phyloP scores from a whole-genome alignment of 2,113 vertebrate species.

The Callionymus lyra region DNA sequence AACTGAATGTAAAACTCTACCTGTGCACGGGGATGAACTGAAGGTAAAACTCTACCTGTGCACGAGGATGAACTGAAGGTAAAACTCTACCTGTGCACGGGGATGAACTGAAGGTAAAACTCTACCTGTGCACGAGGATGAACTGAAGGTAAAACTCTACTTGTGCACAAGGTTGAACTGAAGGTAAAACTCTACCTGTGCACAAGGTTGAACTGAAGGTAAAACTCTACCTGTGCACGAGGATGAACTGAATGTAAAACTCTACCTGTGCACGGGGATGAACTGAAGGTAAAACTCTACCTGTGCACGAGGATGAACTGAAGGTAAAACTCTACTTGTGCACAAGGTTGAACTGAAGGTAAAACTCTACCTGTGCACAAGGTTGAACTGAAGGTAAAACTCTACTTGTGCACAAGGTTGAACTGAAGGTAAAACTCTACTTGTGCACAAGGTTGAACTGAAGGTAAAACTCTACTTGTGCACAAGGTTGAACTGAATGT shows the following conservation, averaged over 20 bases:
- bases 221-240: constrained; percentile 10
- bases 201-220: too few relatives aligned
- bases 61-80: constrained; percentile 73
- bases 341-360: too few relatives aligned
- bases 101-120: not conserved
- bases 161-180: constrained; percentile 1
- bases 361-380: constrained; percentile 9
- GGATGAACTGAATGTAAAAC: not conserved
- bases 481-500: too few relatives aligned
- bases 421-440: constrained; percentile 9
- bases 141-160: constrained; percentile 37
- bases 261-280: constrained; percentile 90
- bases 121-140: constrained; percentile 90
- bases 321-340: constrained; percentile 79
- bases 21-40: constrained; percentile 2
- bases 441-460: constrained; percentile 1
- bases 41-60: constrained; percentile 83
- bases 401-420: too few relatives aligned
- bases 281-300: constrained; percentile 37
- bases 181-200: constrained; percentile 79
- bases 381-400: not conserved
- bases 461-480: constrained; percentile 79
- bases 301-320: constrained; percentile 2
- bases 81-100: constrained; percentile 10
- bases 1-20: constrained; percentile 9